Base-by-base conservation (phyloP, 2,113 vertebrate species). In the Larimichthys crocea region DNA sequence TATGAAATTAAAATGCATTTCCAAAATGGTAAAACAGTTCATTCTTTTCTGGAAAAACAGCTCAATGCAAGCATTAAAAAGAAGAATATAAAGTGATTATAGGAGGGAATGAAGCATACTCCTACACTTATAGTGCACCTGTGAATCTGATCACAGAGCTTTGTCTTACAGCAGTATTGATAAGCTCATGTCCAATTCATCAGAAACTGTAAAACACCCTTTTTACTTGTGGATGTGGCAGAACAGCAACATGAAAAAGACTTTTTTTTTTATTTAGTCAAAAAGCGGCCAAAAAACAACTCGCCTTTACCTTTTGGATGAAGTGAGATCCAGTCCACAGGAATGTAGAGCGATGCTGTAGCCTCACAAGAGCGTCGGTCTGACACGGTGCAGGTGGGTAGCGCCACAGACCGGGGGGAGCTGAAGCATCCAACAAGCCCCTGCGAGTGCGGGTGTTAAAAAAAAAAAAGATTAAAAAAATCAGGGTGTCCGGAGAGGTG, bases 271-370 rank as follows among this genome's bases (percentile, higher is more conserved):
- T 2, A 2, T 26, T 12, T 1, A 0, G n/a, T 35, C 42, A 55
- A 62, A n/a, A 31, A 65, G 31, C 12, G 15, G 7, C 31, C 46
- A 15, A 35, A 76, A 76, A 76, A 76, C 20, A 77, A 81, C 66
- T 77, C 42, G 31, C 57, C 22, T 67, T 92, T 88, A 94, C 93
- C 93, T 94, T 91, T 82, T 1, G 52, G 83, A 64, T 44, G 62
- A 73, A 86, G 71, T 86, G 72, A 56, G 53, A 61, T 90, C 86
- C 86, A 48, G 88, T 90, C 91, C 87, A 57, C 57, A 89, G 94
- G 93, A 92, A 92, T 91, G 92, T 78, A 42, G 85, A 86, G 89
- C 63, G 87, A 82, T 68, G 86, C 88, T 68, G 88, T 64, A 83
- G 91, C 89, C 89, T 80, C 24, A 53, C 74, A 31, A 79, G 74